Evolutionary conservation across 1,140 invertebrate genomes (phyloP).

Genomic region (Eupristina koningsbergeri): DNA sequence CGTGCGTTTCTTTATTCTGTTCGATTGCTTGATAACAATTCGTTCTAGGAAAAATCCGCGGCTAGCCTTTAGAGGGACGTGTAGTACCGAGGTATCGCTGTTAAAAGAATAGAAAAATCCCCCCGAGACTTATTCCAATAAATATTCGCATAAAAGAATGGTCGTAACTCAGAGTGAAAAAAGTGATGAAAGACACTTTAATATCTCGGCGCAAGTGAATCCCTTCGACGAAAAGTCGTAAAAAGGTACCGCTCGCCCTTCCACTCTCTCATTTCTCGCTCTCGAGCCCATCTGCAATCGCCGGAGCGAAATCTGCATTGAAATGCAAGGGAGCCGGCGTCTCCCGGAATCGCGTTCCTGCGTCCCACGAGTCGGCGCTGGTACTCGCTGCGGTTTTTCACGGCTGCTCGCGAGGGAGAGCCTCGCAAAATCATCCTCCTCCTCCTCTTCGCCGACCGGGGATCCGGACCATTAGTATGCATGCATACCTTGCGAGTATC

Average conservation of each 20-base stretch:
- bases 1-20: not conserved
- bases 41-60: not conserved
- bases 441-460: not conserved
- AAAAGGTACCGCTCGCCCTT: not conserved
- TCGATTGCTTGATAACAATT: not conserved
- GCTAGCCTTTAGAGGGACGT: not conserved
- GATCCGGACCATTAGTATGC: slow-evolving; percentile 30
- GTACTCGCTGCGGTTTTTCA: slow-evolving; percentile 23
- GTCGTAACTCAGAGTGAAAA: slow-evolving; percentile 26
- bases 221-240: slow-evolving; percentile 25
- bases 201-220: slow-evolving; percentile 1
- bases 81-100: not conserved
- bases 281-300: not conserved
- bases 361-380: not conserved
- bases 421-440: not conserved
- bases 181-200: slow-evolving; percentile 30
- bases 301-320: slow-evolving; percentile 9
- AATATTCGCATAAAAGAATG: slow-evolving; percentile 32
- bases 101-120: slow-evolving; percentile 33
- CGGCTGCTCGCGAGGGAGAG: not conserved
- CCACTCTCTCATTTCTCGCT: not conserved
- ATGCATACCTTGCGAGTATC: slow-evolving; percentile 34
- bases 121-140: slow-evolving; percentile 33
- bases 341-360: slow-evolving; percentile 7
- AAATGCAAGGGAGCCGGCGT: not conserved